A percentile compares a stretch with the other conserved stretches of the same genome.
Evolutionary conservation across 2,797 vertebrate species (phyloP).

Genomic region (Typhlichthys subterraneus): DNA sequence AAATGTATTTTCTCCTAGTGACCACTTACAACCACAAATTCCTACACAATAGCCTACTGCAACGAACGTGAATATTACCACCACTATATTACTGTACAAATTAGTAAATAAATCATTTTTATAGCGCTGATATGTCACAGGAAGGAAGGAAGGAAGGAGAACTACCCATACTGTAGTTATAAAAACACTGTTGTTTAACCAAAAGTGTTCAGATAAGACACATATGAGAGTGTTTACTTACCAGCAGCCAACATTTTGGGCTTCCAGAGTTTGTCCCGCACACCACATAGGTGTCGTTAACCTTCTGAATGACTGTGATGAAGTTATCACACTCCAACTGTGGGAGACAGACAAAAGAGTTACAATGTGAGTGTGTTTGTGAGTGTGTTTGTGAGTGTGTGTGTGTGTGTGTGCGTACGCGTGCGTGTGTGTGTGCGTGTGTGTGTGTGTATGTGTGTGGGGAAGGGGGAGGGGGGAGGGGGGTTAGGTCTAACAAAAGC

Average conservation of each 20-base stretch:
- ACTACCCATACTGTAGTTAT: no score
- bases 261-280: constrained; percentile 82
- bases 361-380: not conserved
- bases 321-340: constrained; percentile 84
- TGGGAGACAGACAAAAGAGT: constrained; percentile 28
- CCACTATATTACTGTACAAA: no score
- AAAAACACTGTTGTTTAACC: no score
- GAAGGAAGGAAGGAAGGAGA: no score
- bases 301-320: constrained; percentile 83
- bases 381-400: not conserved
- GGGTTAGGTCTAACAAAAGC: constrained; percentile 7
- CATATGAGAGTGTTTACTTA: constrained; percentile 47
- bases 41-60: no score
- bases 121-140: no score
- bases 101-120: no score
- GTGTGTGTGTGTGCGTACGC: no score
- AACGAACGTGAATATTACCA: no score
- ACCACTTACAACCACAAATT: no score
- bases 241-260: constrained; percentile 84
- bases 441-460: constrained; percentile 11
- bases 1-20: no score
- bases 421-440: constrained; percentile 11
- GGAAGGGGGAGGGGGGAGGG: not conserved
- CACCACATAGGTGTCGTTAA: constrained; percentile 77
- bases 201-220: not conserved